These are phyloP conservation scores for Callyntrura sp. DNA, from an alignment of 2,888 invertebrate genomes.

Conservation along the genomic window DNA sequence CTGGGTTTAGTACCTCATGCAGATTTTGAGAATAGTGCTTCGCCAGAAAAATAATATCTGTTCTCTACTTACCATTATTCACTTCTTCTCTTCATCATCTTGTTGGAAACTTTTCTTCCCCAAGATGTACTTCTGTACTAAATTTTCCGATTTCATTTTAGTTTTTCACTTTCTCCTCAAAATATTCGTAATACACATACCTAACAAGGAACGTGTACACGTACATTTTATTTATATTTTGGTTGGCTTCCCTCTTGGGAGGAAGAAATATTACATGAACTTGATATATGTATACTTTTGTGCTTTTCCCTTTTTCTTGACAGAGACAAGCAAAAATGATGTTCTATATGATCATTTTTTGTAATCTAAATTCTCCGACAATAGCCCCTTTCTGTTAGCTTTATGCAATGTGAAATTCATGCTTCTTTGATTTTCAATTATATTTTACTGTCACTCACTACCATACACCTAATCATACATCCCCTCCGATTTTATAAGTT, in stretches of 20 bases:
- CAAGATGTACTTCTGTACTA: not conserved
- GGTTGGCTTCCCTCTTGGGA: not conserved
- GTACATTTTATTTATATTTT: not conserved
- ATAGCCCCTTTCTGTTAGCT: not conserved
- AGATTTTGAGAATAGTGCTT: slow-evolving; percentile 44
- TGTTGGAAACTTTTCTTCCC: not conserved
- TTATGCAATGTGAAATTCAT: slow-evolving; percentile 5
- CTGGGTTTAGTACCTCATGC: slow-evolving; percentile 45
- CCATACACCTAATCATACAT: not conserved
- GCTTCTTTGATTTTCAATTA: slow-evolving; percentile 49
- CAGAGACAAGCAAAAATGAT: not conserved
- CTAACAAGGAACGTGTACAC: not conserved
- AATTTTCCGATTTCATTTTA: not conserved
- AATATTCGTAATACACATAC: not conserved
- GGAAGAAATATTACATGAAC: not conserved
- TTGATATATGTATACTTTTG: not conserved
- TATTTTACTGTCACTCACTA: slow-evolving; percentile 13
- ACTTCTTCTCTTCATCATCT: not conserved
- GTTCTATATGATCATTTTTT: slow-evolving; percentile 4
- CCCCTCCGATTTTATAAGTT: not conserved
- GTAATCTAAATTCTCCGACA: slow-evolving; percentile 22
- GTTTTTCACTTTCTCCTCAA: not conserved
- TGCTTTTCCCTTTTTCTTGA: not conserved
- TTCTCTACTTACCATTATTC: not conserved
- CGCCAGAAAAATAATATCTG: too few species aligned